Evolutionary conservation across 2,797 vertebrate genomes (phyloP).

Genomic region (Rousettus madagascariensis): DNA sequence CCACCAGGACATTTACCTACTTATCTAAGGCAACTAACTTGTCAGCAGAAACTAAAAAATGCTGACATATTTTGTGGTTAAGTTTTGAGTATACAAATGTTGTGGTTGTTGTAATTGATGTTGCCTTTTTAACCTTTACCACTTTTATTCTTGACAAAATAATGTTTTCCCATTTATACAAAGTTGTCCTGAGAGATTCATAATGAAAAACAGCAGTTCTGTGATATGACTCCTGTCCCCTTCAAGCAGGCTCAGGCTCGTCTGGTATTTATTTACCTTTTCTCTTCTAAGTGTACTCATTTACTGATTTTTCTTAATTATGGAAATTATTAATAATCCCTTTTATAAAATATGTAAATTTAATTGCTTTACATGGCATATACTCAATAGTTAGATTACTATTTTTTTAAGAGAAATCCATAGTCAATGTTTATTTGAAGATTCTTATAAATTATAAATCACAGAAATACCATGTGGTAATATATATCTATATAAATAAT

Average conservation of each 20-base stretch:
- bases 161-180: background rate
- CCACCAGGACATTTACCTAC: background rate
- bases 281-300: background rate
- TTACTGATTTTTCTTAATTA: background rate
- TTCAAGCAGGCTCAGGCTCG: background rate
- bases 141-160: constrained; percentile 17
- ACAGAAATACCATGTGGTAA: background rate
- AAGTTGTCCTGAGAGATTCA: background rate
- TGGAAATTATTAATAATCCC: background rate
- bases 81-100: background rate
- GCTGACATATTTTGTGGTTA: background rate
- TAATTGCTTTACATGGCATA: background rate
- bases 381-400: background rate
- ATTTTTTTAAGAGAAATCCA: background rate
- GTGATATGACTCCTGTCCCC: background rate
- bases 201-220: background rate
- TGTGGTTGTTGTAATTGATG: background rate
- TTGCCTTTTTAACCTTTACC: background rate
- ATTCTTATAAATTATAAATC: background rate
- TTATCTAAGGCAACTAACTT: background rate
- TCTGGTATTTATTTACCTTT: background rate
- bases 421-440: background rate
- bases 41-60: background rate
- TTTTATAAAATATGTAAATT: background rate
- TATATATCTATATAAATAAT: background rate